These are phyloP conservation scores for Tetramorium alpestre DNA, from an alignment of 1,140 invertebrate species.

Conservation along the genomic window DNA sequence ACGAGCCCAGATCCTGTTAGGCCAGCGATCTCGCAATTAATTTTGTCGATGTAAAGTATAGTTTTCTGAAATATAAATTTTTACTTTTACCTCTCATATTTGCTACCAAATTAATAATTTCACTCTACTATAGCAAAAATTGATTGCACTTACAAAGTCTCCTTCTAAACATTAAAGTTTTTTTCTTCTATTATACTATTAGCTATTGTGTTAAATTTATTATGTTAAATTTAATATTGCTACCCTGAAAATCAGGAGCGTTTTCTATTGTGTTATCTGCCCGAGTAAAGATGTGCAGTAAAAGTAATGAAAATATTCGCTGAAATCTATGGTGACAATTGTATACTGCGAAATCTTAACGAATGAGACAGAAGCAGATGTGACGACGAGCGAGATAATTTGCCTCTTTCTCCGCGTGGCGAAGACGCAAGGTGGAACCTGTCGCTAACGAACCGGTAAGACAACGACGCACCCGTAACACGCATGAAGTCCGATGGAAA, in stretches of 20 bases:
- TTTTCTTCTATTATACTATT: background rate
- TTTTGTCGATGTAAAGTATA: background rate
- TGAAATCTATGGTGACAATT: conserved; percentile 18
- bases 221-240: background rate
- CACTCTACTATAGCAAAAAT: conserved; percentile 1
- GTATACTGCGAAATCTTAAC: conserved; percentile 14
- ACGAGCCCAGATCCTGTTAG: background rate
- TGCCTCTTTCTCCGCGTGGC: conserved; percentile 54
- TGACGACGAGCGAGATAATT: conserved; percentile 41
- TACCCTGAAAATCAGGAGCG: background rate
- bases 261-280: conserved; percentile 6
- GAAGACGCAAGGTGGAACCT: conserved; percentile 72
- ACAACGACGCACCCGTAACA: conserved; percentile 70
- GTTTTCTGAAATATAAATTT: background rate
- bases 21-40: background rate
- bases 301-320: conserved; percentile 14
- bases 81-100: background rate
- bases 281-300: background rate
- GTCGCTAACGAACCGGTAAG: conserved; percentile 81
- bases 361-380: conserved; percentile 43
- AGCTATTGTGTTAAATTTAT: no score
- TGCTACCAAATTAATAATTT: background rate
- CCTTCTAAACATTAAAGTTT: background rate
- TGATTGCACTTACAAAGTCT: background rate
- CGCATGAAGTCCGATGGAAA: conserved; percentile 77